Percentiles rank a stretch among this genome's conserved stretches.
Evolutionary conservation across 2,113 vertebrate genomes (phyloP).

Genomic region (Muntiacus reevesi): DNA sequence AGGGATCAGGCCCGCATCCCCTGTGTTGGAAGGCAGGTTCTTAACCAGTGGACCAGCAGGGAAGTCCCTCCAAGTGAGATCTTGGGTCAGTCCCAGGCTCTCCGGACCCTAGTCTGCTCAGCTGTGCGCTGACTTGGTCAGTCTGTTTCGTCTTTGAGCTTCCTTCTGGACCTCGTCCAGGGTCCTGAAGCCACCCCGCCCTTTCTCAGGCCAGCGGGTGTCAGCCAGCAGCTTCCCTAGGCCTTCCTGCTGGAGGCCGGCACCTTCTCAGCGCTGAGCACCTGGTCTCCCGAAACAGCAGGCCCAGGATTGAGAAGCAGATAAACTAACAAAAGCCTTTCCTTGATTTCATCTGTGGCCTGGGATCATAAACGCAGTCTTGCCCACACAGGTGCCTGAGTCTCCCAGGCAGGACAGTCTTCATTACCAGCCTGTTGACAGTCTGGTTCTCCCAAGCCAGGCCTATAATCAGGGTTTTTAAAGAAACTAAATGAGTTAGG

Average conservation of each 20-base stretch:
- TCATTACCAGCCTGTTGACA: not conserved
- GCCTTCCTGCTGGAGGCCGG: not conserved
- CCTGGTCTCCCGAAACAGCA: not conserved
- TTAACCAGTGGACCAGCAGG: not conserved
- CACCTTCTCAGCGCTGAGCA: not conserved
- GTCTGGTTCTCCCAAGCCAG: not conserved
- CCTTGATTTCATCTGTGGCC: not conserved
- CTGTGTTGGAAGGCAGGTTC: not conserved
- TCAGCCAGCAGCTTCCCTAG: not conserved
- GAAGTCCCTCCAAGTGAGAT: not conserved
- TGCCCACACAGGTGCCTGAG: not conserved
- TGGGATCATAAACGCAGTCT: not conserved
- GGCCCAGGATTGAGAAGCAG: not conserved
- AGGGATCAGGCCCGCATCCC: not conserved
- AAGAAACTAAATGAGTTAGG: not conserved
- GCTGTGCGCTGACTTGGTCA: not conserved
- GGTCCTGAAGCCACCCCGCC: not conserved
- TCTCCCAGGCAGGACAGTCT: not conserved
- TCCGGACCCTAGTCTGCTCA: too few species aligned
- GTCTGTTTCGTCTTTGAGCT: not conserved
- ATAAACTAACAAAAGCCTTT: not conserved
- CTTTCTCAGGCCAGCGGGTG: not conserved
- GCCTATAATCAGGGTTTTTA: not conserved
- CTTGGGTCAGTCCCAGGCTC: not conserved
- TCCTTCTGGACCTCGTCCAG: not conserved